Percentiles rank a stretch among this genome's conserved stretches.
Evolutionary conservation across 1,140 invertebrate genomes (phyloP).

Genomic region (Globodera rostochiensis): DNA sequence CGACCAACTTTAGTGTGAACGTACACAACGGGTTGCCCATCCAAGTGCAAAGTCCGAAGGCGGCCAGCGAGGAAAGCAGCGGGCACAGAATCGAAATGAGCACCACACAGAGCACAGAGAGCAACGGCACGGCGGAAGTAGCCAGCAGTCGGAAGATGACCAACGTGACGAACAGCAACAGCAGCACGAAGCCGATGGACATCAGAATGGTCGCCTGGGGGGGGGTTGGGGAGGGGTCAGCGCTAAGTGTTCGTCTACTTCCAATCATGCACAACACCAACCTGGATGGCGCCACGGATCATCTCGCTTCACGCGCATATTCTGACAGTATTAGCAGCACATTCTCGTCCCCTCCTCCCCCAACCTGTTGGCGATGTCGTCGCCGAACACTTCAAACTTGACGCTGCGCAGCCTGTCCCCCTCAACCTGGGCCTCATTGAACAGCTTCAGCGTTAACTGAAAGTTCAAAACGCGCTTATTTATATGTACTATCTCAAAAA

Average conservation of each 20-base stretch:
- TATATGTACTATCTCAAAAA: no score
- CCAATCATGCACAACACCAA: background rate
- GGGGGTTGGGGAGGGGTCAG: background rate
- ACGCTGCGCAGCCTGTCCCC: slow-evolving; percentile 6
- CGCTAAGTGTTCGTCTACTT: background rate
- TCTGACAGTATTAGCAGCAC: background rate
- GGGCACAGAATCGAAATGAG: slow-evolving; percentile 58
- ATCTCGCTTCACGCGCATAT: slow-evolving; percentile 7
- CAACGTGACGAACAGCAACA: slow-evolving; percentile 55
- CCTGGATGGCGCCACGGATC: slow-evolving; percentile 1
- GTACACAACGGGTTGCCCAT: slow-evolving; percentile 57
- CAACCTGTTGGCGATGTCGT: slow-evolving; percentile 25
- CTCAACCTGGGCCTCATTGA: slow-evolving; percentile 16
- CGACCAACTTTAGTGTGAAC: background rate
- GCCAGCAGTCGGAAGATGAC: slow-evolving; percentile 48
- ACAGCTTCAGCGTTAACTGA: slow-evolving; percentile 18
- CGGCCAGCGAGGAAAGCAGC: slow-evolving; percentile 53
- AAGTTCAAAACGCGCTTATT: no score
- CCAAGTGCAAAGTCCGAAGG: slow-evolving; percentile 62
- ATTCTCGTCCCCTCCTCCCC: background rate
- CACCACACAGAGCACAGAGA: slow-evolving; percentile 52
- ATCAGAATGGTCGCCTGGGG: slow-evolving; percentile 58
- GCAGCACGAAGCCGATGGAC: slow-evolving; percentile 59
- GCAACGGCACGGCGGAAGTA: slow-evolving; percentile 19
- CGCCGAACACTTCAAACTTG: slow-evolving; percentile 26